phyloP scores from a whole-genome alignment of 1,140 invertebrate genomes.

The Asbolus verrucosus region DNA sequence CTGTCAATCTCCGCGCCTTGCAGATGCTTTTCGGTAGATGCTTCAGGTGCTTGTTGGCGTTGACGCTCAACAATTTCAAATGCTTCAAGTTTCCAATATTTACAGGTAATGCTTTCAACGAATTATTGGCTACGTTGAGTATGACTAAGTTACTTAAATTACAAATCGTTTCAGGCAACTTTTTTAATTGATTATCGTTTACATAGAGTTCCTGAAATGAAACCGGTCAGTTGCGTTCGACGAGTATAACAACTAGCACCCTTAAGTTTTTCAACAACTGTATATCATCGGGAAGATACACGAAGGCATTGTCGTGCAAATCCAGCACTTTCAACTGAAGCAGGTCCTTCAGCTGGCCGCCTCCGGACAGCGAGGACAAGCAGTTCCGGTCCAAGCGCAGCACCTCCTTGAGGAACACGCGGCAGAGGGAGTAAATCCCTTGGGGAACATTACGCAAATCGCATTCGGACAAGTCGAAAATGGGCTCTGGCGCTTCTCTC shows the following conservation, averaged over 20 bases:
- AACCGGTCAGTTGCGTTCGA: not conserved
- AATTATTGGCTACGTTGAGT: slow-evolving; percentile 79
- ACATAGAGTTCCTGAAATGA: slow-evolving; percentile 73
- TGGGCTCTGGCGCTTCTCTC: slow-evolving; percentile 79
- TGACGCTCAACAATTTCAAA: slow-evolving; percentile 71
- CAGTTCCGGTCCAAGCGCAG: slow-evolving; percentile 77
- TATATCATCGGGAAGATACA: slow-evolving; percentile 72
- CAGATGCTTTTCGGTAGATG: slow-evolving; percentile 74
- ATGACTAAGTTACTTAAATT: slow-evolving; percentile 72
- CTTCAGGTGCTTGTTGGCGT: slow-evolving; percentile 70
- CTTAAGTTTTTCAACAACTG: slow-evolving; percentile 72
- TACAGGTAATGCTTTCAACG: slow-evolving; percentile 74
- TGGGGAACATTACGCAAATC: slow-evolving; percentile 75
- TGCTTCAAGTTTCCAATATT: slow-evolving; percentile 72
- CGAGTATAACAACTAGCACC: slow-evolving; percentile 60
- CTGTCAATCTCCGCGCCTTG: slow-evolving; percentile 69
- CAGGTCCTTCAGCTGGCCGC: slow-evolving; percentile 78
- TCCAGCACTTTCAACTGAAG: slow-evolving; percentile 77
- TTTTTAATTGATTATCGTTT: slow-evolving; percentile 73
- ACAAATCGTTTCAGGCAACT: slow-evolving; percentile 76
- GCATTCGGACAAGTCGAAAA: slow-evolving; percentile 82
- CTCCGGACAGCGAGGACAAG: slow-evolving; percentile 75
- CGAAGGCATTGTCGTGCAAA: slow-evolving; percentile 78
- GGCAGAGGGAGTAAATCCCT: slow-evolving; percentile 81
- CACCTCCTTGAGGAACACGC: slow-evolving; percentile 80